phyloP scores from a whole-genome alignment of 2,797 vertebrate genomes.

The Etheostoma perlongum region DNA sequence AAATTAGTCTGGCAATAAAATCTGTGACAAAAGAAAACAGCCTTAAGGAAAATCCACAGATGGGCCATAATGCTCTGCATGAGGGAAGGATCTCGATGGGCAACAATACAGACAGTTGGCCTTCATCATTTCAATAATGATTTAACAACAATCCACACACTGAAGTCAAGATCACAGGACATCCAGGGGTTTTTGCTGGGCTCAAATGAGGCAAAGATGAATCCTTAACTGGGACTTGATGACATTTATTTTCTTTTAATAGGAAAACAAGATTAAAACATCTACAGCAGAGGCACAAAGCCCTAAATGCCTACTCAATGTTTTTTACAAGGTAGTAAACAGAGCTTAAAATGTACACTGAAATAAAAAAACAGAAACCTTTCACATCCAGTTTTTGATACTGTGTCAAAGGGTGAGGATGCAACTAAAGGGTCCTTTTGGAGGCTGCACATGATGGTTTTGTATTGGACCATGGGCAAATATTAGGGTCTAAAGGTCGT shows the following conservation, averaged over 20 bases:
- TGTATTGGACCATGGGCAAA: background rate
- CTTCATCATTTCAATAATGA: slow-evolving; percentile 44
- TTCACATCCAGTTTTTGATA: background rate
- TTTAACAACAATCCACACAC: slow-evolving; percentile 26
- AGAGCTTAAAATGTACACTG: background rate
- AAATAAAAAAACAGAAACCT: background rate
- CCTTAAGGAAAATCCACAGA: slow-evolving; percentile 71
- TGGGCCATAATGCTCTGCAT: slow-evolving; percentile 53
- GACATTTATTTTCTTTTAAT: background rate
- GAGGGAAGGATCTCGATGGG: slow-evolving; percentile 50
- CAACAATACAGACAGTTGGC: slow-evolving; percentile 54
- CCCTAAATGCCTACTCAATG: background rate
- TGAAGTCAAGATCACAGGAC: slow-evolving; percentile 29
- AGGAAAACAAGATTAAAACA: background rate
- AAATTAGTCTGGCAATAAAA: slow-evolving; percentile 48
- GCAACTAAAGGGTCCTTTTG: background rate
- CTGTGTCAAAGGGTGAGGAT: background rate
- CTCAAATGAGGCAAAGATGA: background rate
- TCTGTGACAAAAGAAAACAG: slow-evolving; percentile 42
- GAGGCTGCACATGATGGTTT: background rate
- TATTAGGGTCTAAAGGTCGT: background rate
- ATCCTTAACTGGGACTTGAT: background rate
- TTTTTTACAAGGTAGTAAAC: background rate
- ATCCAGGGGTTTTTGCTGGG: background rate
- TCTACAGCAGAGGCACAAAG: background rate